Evolutionary conservation across 2,888 invertebrate species (phyloP).

Genomic region (Brachyopa scutellaris): DNA sequence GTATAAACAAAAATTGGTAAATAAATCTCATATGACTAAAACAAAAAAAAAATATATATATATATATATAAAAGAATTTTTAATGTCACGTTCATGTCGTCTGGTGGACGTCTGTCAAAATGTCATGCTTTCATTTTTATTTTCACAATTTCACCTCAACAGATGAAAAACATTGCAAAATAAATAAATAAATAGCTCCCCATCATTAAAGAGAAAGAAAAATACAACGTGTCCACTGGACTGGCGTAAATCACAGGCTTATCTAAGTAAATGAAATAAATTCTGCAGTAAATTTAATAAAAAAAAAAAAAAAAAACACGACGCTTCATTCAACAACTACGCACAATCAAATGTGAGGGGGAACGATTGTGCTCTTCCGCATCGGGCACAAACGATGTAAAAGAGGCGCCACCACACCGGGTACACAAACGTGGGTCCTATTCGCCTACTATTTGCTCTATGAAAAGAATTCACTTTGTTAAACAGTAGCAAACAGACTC

Average conservation of each 20-base stretch:
- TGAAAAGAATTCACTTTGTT: slow-evolving; percentile 25
- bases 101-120: slow-evolving; percentile 25
- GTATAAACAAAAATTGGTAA: no score
- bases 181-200: slow-evolving; percentile 13
- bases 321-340: slow-evolving; percentile 17
- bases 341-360: neutral
- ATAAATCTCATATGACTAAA: no score
- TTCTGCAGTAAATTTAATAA: neutral
- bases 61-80: no score
- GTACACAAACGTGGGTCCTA: slow-evolving; percentile 15
- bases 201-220: neutral
- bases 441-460: slow-evolving; percentile 39
- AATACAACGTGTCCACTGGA: neutral
- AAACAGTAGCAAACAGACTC: slow-evolving; percentile 56
- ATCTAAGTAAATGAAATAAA: slow-evolving; percentile 21
- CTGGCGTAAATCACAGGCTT: slow-evolving; percentile 39
- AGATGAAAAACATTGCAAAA: slow-evolving; percentile 25
- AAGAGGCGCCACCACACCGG: slow-evolving; percentile 49
- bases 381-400: slow-evolving; percentile 8
- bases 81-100: neutral
- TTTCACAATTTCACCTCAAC: neutral
- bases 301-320: neutral
- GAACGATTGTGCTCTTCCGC: slow-evolving; percentile 8
- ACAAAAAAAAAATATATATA: no score
- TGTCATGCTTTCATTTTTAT: neutral